Base-by-base conservation (phyloP, 2,113 vertebrate species). In the Nesoenas mayeri region DNA sequence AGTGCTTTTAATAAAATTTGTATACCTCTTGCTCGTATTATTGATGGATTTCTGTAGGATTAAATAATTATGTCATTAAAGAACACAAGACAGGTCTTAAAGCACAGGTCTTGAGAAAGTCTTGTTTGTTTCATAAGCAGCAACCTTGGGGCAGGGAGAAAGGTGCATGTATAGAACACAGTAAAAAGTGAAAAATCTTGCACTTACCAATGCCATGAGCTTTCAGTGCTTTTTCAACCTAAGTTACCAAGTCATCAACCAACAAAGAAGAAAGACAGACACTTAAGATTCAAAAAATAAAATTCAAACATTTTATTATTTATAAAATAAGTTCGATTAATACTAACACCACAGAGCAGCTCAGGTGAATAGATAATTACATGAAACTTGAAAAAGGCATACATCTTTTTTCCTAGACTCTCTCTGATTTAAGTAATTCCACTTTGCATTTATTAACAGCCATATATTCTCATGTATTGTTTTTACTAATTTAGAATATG, bases 141-240 rank as follows among this genome's bases (percentile, higher is more conserved):
- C 21, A 70, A 25, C 47, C 31, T 0, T 40, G 50, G 5, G 21
- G 9, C 8, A 5, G 12, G 18, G 31, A 77, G 24, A 88, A 93
- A 90, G 2, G 29, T 21, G 2, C 3, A 15, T 2, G 7, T 51
- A 29, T 0, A 75, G 28, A 32, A 75, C 15, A 40, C 16, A 66
- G 56, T 3, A 88, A 19, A 19, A 91, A 60, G 36, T 14, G 47
- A 64, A 88, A 79, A 61, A 25, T 28, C 65, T 70, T 57, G 61
- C 44, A 78, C 95, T 96, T 95, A 97, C 96, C 6, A 42, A 91
- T 80, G 53, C 93, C 96, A 34, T 95, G 88, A 91, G 80, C 56
- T 85, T 97, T 96, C 79, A 97, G 8, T 11, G 91, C 94, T 80
- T 97, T 92, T 87, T 97, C 94, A 83, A 95, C 69, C 95, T 97